phyloP scores from a whole-genome alignment of 2,888 invertebrate genomes.

The Pandemis corylana region DNA sequence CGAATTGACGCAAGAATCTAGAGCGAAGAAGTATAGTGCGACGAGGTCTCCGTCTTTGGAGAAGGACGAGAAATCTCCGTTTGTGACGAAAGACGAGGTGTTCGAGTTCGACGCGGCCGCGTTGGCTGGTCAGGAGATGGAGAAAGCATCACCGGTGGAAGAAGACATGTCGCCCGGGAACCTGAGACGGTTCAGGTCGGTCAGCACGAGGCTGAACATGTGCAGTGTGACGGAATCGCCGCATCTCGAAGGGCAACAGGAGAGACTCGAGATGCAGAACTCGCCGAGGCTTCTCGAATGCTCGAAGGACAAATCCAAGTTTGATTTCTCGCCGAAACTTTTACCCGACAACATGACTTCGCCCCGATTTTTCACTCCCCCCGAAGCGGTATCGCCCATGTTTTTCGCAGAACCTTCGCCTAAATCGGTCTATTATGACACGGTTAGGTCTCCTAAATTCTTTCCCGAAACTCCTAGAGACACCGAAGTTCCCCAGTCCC shows the following conservation, averaged over 20 bases:
- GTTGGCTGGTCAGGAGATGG: conserved; percentile 60
- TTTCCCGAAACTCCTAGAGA: conserved; percentile 76
- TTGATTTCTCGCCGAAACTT: conserved; percentile 78
- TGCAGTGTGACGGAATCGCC: conserved; percentile 69
- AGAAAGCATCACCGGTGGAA: conserved; percentile 56
- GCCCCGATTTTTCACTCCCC: conserved; percentile 78
- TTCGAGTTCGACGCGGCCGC: conserved; percentile 75
- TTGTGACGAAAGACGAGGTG: conserved; percentile 65
- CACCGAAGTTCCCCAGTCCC: conserved; percentile 71
- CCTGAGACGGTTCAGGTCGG: conserved; percentile 70
- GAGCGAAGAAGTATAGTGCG: conserved; percentile 75
- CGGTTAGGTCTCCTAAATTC: conserved; percentile 76
- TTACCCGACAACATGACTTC: conserved; percentile 71
- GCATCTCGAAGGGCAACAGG: conserved; percentile 65
- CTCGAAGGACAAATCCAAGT: conserved; percentile 77
- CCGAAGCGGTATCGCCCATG: conserved; percentile 75
- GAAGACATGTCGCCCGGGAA: conserved; percentile 68
- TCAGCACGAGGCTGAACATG: conserved; percentile 76
- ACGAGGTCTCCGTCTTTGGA: conserved; percentile 81
- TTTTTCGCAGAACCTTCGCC: conserved; percentile 79
- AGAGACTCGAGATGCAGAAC: conserved; percentile 73
- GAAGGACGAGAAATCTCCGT: conserved; percentile 81
- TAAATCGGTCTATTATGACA: conserved; percentile 78
- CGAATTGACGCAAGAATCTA: conserved; percentile 64
- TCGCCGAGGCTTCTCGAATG: conserved; percentile 75